These are phyloP conservation scores for Manduca sexta DNA, from an alignment of 1,140 invertebrate genomes.

Conservation along the genomic window DNA sequence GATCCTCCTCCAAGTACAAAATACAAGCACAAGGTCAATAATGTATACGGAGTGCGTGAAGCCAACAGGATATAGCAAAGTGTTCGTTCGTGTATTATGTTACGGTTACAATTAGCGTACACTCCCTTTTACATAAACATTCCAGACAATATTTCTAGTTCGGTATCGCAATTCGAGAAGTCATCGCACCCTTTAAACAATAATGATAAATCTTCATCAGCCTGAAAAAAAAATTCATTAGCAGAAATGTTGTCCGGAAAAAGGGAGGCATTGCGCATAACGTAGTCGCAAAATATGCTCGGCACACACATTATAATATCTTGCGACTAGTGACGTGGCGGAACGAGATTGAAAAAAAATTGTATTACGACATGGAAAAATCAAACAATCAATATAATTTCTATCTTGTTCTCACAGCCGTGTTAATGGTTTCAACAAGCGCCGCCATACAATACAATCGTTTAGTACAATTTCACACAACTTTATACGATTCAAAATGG, in stretches of 20 bases:
- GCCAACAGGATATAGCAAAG: constrained; percentile 47
- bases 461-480: neutral
- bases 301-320: constrained; percentile 29
- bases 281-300: constrained; percentile 45
- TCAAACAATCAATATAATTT: constrained; percentile 19
- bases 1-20: constrained; percentile 50
- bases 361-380: constrained; percentile 8
- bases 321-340: constrained; percentile 29
- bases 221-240: neutral
- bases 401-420: constrained; percentile 35
- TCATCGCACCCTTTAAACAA: no score
- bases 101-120: constrained; percentile 42
- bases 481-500: constrained; percentile 4
- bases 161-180: neutral
- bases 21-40: constrained; percentile 55
- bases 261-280: constrained; percentile 36
- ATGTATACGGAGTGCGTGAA: constrained; percentile 38
- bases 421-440: constrained; percentile 45
- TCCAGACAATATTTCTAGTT: constrained; percentile 31
- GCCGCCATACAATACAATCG: neutral
- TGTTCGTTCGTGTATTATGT: constrained; percentile 15
- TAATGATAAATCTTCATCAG: no score
- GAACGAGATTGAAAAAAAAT: constrained; percentile 41
- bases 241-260: constrained; percentile 19
- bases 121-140: constrained; percentile 33